A percentile compares a stretch with the other conserved stretches of the same genome.
Conservation (phyloP, 2,113 vertebrate genomes). For the Hucho hucho region DNA sequence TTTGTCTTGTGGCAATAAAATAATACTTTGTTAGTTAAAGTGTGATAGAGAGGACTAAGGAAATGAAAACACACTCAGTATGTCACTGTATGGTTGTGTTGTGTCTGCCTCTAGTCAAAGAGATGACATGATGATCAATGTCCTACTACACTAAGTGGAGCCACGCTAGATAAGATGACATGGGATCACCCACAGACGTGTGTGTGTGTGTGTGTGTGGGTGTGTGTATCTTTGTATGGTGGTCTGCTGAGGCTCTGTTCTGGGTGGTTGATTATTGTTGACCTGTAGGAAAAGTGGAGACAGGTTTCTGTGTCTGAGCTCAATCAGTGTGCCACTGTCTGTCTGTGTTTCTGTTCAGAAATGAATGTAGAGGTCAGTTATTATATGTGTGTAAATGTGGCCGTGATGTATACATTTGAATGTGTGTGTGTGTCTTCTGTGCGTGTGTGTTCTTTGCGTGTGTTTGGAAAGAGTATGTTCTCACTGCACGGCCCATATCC, state of each 20-base stretch:
- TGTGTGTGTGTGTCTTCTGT: constrained; percentile 18
- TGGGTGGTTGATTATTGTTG: constrained; percentile 29
- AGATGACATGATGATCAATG: too few species aligned
- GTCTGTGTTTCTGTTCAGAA: constrained; percentile 2
- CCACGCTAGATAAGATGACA: too few species aligned
- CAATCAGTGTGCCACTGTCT: not conserved
- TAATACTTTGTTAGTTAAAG: too few species aligned
- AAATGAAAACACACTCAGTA: too few species aligned
- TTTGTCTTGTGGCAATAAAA: too few species aligned
- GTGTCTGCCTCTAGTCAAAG: too few species aligned
- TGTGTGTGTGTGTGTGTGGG: constrained; percentile 5
- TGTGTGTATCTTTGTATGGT: constrained; percentile 27
- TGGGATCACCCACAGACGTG: not conserved
- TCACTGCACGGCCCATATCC: constrained; percentile 42
- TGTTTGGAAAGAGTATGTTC: constrained; percentile 15
- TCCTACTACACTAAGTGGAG: too few species aligned
- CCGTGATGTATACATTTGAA: not conserved
- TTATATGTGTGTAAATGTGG: constrained; percentile 9
- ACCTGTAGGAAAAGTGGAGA: constrained; percentile 16
- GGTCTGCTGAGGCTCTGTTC: constrained; percentile 35
- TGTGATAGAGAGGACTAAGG: too few species aligned
- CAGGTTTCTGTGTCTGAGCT: constrained; percentile 10
- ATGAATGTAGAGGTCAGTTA: constrained; percentile 10
- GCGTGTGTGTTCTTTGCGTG: constrained; percentile 2
- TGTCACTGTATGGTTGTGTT: too few species aligned